Evolutionary conservation across 2,888 invertebrate species (phyloP), one percentile per base, ranked within the genome.

Genomic region (Pegoplata infirma): DNA sequence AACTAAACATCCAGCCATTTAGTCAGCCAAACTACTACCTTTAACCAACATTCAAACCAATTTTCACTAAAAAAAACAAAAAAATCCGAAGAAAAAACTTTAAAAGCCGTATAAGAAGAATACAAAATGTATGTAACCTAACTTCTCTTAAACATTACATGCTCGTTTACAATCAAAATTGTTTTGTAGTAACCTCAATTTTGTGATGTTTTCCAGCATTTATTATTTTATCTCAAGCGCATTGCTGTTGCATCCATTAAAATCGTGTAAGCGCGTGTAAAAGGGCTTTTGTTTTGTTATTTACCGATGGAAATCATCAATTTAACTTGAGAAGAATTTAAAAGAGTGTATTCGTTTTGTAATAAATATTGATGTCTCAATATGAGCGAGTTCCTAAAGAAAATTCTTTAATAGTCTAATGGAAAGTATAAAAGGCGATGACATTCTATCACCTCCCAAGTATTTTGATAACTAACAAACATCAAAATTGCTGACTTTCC

Each of bases 201-300:
- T 75, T 36, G 56, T 63, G 63, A 71, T 79, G 61, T 56, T 75
- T 75, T 75, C 36, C 49, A 46, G 66, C 67, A 79, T 79, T 75
- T 79, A 67, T 67, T 67, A 75, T 72, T 79, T 75, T 71, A 75
- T 75, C 75, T 67, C 46, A 55, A 72, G 66, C 53, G 40, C 40
- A 49, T 61, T 72, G 32, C 46, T 79, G 79, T 75, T 75, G 75
- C 75, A 79, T 79, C 79, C 79, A 79, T 79, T 79, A 79, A 79
- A 79, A 71, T 75, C 79, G 75, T 79, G 79, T 79, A 79, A 79
- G 71, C 75, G 71, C 75, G 75, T 79, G 79, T 79, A 79, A 79
- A 79, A 79, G 75, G 75, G 79, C 63, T 67, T 67, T 78, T 61
- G 19, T 47, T 63, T 67, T 75, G 75, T 75, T 67, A 79, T 75